Conservation (phyloP, 2,888 invertebrate genomes). For the Steinernema scapterisci region DNA sequence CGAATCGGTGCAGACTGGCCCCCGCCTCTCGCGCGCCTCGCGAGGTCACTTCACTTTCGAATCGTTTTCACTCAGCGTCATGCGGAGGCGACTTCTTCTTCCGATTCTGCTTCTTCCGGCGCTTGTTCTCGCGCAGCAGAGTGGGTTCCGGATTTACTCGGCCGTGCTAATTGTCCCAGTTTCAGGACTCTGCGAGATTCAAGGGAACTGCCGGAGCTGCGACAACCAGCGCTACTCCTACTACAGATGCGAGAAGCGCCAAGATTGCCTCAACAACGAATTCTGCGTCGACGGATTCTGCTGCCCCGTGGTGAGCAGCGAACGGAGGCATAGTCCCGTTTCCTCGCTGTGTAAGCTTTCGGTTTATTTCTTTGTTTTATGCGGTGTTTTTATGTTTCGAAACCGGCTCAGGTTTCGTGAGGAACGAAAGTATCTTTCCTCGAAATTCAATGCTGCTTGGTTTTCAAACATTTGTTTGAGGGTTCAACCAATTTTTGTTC, state of each 20-base stretch:
- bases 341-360: conserved; percentile 6
- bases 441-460: too few species aligned
- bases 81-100: conserved; percentile 17
- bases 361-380: background rate
- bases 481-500: too few species aligned
- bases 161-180: too few species aligned
- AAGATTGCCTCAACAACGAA: conserved; percentile 43
- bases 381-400: too few species aligned
- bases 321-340: conserved; percentile 6
- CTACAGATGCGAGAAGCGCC: conserved; percentile 39
- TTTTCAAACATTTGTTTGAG: too few species aligned
- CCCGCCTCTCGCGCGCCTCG: background rate
- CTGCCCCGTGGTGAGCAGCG: conserved; percentile 36
- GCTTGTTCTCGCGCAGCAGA: background rate
- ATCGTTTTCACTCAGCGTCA: conserved; percentile 16
- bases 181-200: conserved; percentile 41
- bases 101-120: background rate
- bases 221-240: conserved; percentile 40
- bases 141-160: background rate
- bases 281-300: conserved; percentile 46
- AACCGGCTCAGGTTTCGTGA: too few species aligned
- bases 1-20: conserved; percentile 19
- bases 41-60: conserved; percentile 31
- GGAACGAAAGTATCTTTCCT: too few species aligned
- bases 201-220: conserved; percentile 40